Conservation (phyloP, 2,113 vertebrate species). For the Monopterus albus region DNA sequence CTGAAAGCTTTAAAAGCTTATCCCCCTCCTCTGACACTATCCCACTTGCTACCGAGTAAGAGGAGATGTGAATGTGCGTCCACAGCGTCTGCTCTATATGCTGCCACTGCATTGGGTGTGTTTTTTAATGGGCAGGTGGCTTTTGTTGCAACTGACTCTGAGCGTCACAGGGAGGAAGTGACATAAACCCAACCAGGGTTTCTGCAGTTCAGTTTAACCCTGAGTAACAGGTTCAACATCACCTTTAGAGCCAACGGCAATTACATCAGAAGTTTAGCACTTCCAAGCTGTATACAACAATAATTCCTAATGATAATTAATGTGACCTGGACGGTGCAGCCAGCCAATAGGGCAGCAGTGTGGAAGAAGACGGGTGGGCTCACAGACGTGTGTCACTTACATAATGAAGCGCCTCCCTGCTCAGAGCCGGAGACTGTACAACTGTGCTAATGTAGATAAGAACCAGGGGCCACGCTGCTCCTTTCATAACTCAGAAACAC, state of each 20-base stretch:
- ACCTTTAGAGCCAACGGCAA: too few species aligned
- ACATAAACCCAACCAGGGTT: neutral
- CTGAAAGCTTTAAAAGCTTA: too few species aligned
- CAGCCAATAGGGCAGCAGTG: conserved; percentile 62
- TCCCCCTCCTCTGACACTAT: neutral
- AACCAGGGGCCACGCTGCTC: neutral
- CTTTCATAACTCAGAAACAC: neutral
- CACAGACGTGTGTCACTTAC: conserved; percentile 78
- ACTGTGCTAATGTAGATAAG: neutral
- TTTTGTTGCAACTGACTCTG: conserved; percentile 41
- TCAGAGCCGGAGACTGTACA: conserved; percentile 3
- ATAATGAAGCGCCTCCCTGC: conserved; percentile 75
- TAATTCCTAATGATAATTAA: too few species aligned
- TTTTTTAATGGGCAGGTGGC: conserved; percentile 9
- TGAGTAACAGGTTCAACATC: too few species aligned
- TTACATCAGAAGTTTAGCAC: too few species aligned
- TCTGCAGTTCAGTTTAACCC: too few species aligned
- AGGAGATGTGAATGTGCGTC: neutral
- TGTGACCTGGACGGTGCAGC: too few species aligned
- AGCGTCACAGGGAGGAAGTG: conserved; percentile 1
- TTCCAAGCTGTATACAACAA: too few species aligned
- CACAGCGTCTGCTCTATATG: conserved; percentile 55
- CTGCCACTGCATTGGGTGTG: conserved; percentile 54
- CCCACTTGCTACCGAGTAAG: conserved; percentile 32
- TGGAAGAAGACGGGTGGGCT: conserved; percentile 38